phyloP scores from a whole-genome alignment of 2,113 vertebrate species.

The Lampris incognitus region DNA sequence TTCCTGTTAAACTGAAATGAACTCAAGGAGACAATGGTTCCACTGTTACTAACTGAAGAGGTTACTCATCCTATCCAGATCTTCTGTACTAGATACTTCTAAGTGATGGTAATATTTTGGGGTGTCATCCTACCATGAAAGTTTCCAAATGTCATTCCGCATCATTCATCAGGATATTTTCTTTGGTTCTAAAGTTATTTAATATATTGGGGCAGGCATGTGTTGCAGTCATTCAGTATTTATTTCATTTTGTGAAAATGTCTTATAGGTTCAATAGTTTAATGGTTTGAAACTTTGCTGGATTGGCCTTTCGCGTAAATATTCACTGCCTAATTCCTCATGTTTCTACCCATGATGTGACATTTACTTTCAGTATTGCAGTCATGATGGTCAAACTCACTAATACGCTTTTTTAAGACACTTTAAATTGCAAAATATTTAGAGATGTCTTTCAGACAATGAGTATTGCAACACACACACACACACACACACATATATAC shows the following conservation, averaged over 20 bases:
- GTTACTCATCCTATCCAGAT: neutral
- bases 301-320: too few relatives aligned
- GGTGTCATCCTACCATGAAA: neutral
- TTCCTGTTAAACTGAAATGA: neutral
- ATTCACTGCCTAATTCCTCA: conserved; percentile 15
- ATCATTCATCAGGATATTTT: neutral
- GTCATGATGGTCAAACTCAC: neutral
- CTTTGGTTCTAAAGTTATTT: neutral
- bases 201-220: neutral
- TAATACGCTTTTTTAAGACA: neutral
- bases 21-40: neutral
- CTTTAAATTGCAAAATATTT: conserved; percentile 35
- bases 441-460: neutral
- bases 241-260: conserved; percentile 39
- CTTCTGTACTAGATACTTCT: neutral
- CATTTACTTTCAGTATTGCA: conserved; percentile 16
- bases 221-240: conserved; percentile 1
- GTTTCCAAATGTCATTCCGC: neutral
- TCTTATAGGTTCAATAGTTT: conserved; percentile 46
- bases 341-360: conserved; percentile 6
- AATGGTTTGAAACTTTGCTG: conserved; percentile 1
- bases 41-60: neutral
- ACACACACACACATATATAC: too few relatives aligned
- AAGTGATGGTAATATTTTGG: conserved; percentile 21
- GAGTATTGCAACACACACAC: too few relatives aligned